phyloP scores from a whole-genome alignment of 2,888 invertebrate genomes.

The Agrotis puta region DNA sequence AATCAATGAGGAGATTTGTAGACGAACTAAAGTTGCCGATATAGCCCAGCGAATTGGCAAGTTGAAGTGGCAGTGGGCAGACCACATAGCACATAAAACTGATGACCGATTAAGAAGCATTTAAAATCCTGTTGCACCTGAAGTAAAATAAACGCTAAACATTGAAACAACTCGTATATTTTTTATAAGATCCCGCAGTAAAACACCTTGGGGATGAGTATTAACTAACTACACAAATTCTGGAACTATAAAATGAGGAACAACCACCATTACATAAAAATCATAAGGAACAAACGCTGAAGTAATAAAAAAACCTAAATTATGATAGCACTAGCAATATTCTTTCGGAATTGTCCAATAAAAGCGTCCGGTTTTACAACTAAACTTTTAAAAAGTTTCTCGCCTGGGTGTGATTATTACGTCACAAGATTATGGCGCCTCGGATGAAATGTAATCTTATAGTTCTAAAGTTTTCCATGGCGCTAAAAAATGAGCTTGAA shows the following conservation, averaged over 20 bases:
- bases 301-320: constrained; percentile 42
- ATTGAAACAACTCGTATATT: too few relatives aligned
- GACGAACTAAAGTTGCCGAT: too few relatives aligned
- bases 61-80: too few relatives aligned
- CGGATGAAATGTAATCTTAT: constrained; percentile 33
- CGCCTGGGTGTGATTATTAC: constrained; percentile 49
- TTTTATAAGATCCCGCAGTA: too few relatives aligned
- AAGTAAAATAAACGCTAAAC: too few relatives aligned
- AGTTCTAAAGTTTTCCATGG: constrained; percentile 26
- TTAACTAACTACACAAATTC: not conserved
- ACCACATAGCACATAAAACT: too few relatives aligned
- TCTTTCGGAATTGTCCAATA: constrained; percentile 52
- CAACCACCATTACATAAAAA: not conserved
- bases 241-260: not conserved
- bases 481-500: constrained; percentile 20
- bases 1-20: too few relatives aligned
- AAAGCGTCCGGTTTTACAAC: constrained; percentile 50
- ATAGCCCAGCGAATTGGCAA: too few relatives aligned
- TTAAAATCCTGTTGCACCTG: too few relatives aligned
- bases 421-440: constrained; percentile 34
- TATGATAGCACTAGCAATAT: constrained; percentile 44
- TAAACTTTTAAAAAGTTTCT: constrained; percentile 56
- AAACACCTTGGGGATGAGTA: too few relatives aligned
- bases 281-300: constrained; percentile 7
- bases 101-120: too few relatives aligned